A percentile compares a stretch with the other conserved stretches of the same genome.
Evolutionary conservation across 2,888 invertebrate genomes (phyloP).

Genomic region (Strigamia crassipes): DNA sequence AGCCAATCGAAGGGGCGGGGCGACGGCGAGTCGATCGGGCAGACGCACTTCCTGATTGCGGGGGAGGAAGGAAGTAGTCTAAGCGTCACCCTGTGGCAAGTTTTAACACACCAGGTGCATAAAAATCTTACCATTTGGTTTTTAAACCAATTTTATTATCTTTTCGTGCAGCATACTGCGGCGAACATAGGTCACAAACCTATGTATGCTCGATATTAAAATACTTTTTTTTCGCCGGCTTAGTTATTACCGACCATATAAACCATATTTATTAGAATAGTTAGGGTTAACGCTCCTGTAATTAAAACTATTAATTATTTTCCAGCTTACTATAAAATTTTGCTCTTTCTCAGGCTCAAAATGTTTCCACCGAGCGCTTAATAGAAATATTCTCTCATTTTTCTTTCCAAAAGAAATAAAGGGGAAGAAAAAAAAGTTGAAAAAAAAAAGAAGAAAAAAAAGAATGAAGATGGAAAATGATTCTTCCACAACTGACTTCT

Average conservation of each 20-base stretch:
- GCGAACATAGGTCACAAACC: background rate
- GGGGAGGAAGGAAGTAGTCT: slow-evolving; percentile 15
- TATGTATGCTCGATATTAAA: background rate
- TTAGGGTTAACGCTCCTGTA: slow-evolving; percentile 18
- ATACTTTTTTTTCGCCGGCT: background rate
- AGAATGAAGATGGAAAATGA: slow-evolving; percentile 2
- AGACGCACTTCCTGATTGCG: slow-evolving; percentile 26
- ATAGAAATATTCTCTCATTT: background rate
- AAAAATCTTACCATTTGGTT: background rate
- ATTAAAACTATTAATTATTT: slow-evolving; percentile 18
- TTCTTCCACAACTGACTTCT: slow-evolving; percentile 35
- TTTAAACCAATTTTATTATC: slow-evolving; percentile 19
- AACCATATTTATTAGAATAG: slow-evolving; percentile 3
- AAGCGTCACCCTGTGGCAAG: background rate
- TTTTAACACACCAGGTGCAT: background rate
- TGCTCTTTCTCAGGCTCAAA: background rate
- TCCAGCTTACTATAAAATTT: slow-evolving; percentile 6
- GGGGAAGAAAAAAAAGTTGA: background rate
- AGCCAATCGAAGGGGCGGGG: slow-evolving; percentile 30
- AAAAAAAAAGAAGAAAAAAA: background rate
- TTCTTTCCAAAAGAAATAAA: background rate
- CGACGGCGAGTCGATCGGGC: slow-evolving; percentile 31
- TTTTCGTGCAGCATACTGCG: background rate
- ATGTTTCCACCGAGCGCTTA: background rate
- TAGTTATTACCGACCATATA: slow-evolving; percentile 14